Evolutionary conservation across 2,113 vertebrate species (phyloP), one percentile per base, ranked within the genome.

Genomic region (Natator depressus): DNA sequence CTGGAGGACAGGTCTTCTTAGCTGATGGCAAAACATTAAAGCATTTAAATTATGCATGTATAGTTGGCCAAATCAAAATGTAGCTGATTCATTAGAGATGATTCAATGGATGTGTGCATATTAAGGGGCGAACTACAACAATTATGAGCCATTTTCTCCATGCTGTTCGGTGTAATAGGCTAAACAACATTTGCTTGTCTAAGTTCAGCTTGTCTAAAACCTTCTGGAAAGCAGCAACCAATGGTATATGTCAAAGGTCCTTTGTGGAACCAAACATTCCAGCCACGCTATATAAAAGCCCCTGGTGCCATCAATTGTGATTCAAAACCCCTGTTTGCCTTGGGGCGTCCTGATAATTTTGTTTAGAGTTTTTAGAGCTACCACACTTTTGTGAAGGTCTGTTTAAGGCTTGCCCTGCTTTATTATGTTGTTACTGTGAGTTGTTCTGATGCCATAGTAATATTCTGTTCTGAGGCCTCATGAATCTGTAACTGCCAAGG

Each of bases 191-290:
- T 91, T 82, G 92, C 46, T 81, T 81, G 82, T 76, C 84, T 3
- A 5, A 0, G 3, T n/a, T 27, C 47, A 82, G 59, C 13, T 80
- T 89, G 72, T 78, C 29, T 35, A 84, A 86, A 80, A 62, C 35
- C 17, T 86, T 51, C 90, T 94, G 89, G 82, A 92, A 97, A 90
- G 78, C 38, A 38, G 42, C 75, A 31, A 27, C 47, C 88, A 47
- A 86, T 55, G 93, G 86, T 31, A 81, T 95, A 90, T 87, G 85
- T 27, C 55, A 85, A 93, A 76, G 57, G 85, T 62, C 59, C 29
- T 62, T 62, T 62, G 27, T 16, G 11, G 59, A 54, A 54, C 8
- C 53, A 22, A 54, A 22, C 53, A 9, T 54, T 22, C 20, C 53
- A 54, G 9, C 8, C 53, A 54, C 3, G 22, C 53, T 20, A 54